Evolutionary conservation across 2,888 invertebrate genomes (phyloP).

Genomic region (Microctonus brassicae): DNA sequence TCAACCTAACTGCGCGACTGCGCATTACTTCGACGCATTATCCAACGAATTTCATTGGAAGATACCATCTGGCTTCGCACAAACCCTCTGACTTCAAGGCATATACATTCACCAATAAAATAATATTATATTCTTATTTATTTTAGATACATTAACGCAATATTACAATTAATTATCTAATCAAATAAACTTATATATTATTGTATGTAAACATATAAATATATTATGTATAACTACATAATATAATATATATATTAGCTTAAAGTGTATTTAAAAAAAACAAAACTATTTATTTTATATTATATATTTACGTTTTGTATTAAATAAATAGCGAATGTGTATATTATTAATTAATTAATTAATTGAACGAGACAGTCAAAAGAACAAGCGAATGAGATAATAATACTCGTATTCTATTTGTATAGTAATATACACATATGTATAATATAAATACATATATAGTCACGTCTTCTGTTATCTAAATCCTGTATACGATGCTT

Average conservation of each 20-base stretch:
- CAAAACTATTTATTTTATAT: too few species aligned
- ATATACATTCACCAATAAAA: background rate
- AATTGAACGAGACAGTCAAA: background rate
- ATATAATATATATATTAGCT: too few species aligned
- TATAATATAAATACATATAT: too few species aligned
- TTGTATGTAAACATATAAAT: too few species aligned
- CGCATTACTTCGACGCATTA: constrained; percentile 48
- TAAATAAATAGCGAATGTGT: too few species aligned
- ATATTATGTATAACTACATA: too few species aligned
- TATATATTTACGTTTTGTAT: too few species aligned
- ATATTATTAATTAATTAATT: too few species aligned
- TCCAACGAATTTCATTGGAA: constrained; percentile 63
- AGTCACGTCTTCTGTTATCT: background rate
- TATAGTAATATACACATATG: too few species aligned
- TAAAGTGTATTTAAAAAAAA: too few species aligned
- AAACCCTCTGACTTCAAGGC: background rate
- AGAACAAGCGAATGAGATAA: background rate
- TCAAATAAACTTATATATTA: too few species aligned
- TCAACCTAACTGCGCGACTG: constrained; percentile 35
- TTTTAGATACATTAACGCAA: background rate
- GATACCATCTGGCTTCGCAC: constrained; percentile 45
- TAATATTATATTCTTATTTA: background rate
- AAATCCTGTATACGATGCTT: background rate
- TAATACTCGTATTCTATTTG: background rate
- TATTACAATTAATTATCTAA: too few species aligned